A percentile compares a stretch with the other conserved stretches of the same genome.
phyloP scores from a whole-genome alignment of 1,140 invertebrate species.

The Leptonema lineaticorne region DNA sequence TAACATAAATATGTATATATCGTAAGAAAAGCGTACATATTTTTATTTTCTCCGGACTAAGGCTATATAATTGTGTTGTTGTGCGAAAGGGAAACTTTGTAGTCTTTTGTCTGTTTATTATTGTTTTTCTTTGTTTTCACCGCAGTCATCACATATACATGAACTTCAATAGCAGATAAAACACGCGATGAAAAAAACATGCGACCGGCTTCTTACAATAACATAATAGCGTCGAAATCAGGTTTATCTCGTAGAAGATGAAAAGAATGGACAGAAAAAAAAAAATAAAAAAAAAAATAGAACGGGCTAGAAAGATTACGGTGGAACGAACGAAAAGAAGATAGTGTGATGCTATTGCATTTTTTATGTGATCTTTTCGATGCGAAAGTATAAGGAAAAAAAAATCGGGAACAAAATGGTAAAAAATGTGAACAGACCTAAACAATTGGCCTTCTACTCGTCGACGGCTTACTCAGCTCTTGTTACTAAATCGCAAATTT shows the following conservation, averaged over 20 bases:
- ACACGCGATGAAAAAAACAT: not conserved
- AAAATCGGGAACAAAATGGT: too few species aligned
- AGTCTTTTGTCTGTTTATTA: too few species aligned
- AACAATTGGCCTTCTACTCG: slow-evolving; percentile 15
- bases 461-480: slow-evolving; percentile 14
- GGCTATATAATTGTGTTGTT: too few species aligned
- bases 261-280: too few species aligned
- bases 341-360: not conserved
- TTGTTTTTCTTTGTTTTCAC: not conserved
- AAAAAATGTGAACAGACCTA: too few species aligned
- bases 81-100: too few species aligned
- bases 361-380: not conserved
- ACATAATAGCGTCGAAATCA: not conserved
- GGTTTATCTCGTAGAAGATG: not conserved
- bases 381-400: not conserved
- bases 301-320: too few species aligned
- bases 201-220: not conserved
- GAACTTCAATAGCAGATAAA: not conserved
- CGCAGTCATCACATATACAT: not conserved
- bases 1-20: too few species aligned
- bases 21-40: too few species aligned
- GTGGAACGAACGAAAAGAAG: not conserved
- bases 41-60: too few species aligned
- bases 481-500: not conserved
- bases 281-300: not conserved